Evolutionary conservation across 1,140 invertebrate genomes (phyloP).

Genomic region (Heliconius eleuchia): DNA sequence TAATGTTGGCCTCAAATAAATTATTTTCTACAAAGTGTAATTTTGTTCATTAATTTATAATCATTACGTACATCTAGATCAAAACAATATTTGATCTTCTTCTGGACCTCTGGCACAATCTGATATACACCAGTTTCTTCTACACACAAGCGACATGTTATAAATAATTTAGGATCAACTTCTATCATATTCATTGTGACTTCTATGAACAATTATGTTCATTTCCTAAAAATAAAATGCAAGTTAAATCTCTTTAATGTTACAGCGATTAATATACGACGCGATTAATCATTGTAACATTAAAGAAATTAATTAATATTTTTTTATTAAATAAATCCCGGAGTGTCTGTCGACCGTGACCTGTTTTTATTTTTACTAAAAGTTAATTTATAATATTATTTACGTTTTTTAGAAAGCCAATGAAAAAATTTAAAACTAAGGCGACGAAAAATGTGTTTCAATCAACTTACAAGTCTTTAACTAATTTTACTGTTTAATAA

Average conservation of each 20-base stretch:
- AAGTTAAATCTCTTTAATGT: background rate
- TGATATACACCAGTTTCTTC: conserved; percentile 64
- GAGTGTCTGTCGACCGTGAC: too few relatives aligned
- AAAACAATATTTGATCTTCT: conserved; percentile 68
- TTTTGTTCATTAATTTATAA: background rate
- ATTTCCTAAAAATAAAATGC: background rate
- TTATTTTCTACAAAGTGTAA: background rate
- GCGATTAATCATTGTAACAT: too few relatives aligned
- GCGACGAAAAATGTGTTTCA: background rate
- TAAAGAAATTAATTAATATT: too few relatives aligned
- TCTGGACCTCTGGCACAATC: conserved; percentile 58
- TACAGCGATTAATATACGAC: too few relatives aligned
- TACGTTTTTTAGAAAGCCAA: too few relatives aligned
- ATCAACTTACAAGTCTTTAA: background rate
- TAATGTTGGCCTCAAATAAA: background rate
- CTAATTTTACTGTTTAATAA: background rate
- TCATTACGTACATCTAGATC: conserved; percentile 60
- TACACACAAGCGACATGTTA: conserved; percentile 67
- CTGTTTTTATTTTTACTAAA: background rate
- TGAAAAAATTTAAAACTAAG: background rate
- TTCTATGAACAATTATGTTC: conserved; percentile 23
- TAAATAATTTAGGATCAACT: conserved; percentile 65
- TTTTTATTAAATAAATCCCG: too few relatives aligned
- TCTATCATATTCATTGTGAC: conserved; percentile 51
- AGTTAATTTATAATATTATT: background rate